Base-by-base conservation (phyloP, 2,888 invertebrate species). In the Lumbricus terrestris region DNA sequence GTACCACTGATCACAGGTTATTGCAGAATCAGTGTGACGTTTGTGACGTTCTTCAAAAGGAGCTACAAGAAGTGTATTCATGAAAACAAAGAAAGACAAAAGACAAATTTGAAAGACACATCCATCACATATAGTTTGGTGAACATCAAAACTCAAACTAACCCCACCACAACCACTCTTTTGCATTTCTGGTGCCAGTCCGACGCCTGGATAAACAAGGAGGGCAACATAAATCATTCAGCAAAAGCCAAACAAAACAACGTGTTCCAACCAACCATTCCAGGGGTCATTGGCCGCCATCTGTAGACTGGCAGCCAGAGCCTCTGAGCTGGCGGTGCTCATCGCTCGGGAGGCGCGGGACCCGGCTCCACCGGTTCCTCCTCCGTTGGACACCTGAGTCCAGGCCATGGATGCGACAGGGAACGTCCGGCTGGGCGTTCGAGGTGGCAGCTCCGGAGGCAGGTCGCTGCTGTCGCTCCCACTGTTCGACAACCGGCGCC, bases 391-490 rank as follows among this genome's bases (percentile, higher is more conserved):
- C 42, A 29, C 6, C 90, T 34, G 35, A 69, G 38, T 42, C 90
- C 88, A 37, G 23, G 90, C n/a, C 35, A 88, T 47, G 33, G 88
- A 35, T n/a, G 37, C 35, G 29, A 29, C 83, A 34, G 47, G 40
- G 23, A 90, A 34, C 54, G 91, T 92, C 11, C 93, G 93, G 20
- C 94, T 93, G 29, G 93, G 92, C 11, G 94, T 94, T 92, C 98
- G 95, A 0, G 97, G 97, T 0, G 98, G 98, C 94, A 98, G 96
- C 94, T 98, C 97, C 0, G 98, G 97, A 0, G 97, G 95, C 92
- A 96, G 69, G 38, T 92, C 91, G 40, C 90, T 90, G 88, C 88
- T 82, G n/a, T 89, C 89, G 47, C 90, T 90, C 88, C 91, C 90
- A 38, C 88, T 47, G 83, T 90, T 90, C 29, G 90, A 90, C 33